phyloP scores from a whole-genome alignment of 1,140 invertebrate genomes.

The Centruroides sculpturatus region DNA sequence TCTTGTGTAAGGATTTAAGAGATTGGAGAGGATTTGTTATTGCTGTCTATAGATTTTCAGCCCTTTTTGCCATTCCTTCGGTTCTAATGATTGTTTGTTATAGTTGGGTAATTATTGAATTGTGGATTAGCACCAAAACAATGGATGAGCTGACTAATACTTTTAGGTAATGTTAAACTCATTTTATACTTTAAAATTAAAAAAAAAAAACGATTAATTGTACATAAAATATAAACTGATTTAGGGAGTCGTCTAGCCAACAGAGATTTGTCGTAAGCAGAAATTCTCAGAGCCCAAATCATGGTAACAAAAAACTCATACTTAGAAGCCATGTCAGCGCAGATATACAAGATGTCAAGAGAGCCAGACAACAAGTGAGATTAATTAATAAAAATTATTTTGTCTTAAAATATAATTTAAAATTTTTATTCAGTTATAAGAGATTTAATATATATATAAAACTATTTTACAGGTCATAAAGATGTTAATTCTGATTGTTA shows the following conservation, averaged over 20 bases:
- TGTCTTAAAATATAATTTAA: too few relatives aligned
- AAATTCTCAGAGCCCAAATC: too few relatives aligned
- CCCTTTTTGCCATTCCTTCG: constrained; percentile 36
- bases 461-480: constrained; percentile 22
- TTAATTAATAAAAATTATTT: too few relatives aligned
- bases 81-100: constrained; percentile 39
- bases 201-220: too few relatives aligned
- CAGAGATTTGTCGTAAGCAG: too few relatives aligned
- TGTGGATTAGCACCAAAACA: constrained; percentile 38
- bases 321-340: not conserved
- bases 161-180: not conserved
- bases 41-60: constrained; percentile 34
- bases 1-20: constrained; percentile 28
- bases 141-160: constrained; percentile 30
- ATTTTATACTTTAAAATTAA: too few relatives aligned
- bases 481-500: constrained; percentile 29
- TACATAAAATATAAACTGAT: too few relatives aligned
- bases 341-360: constrained; percentile 21
- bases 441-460: not conserved
- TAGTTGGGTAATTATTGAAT: constrained; percentile 36
- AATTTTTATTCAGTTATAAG: not conserved
- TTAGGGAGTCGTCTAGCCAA: too few relatives aligned
- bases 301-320: too few relatives aligned
- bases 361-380: constrained; percentile 23
- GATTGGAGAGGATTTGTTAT: constrained; percentile 23